Conservation (phyloP, 1,140 invertebrate genomes). For the Armadillidium nasatum region DNA sequence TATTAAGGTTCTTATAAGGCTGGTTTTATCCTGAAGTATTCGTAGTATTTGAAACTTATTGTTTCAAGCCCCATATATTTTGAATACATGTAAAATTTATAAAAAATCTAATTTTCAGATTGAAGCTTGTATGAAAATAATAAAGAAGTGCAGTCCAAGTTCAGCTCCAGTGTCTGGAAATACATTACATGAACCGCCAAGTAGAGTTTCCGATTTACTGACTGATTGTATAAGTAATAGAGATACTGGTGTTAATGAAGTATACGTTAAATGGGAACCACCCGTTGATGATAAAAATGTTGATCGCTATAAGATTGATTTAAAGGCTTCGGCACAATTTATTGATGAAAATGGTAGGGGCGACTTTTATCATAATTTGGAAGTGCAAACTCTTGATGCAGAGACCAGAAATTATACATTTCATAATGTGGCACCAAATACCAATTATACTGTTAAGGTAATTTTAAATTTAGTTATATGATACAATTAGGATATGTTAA, state of each 20-base stretch:
- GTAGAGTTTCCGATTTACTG: neutral
- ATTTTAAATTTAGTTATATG: neutral
- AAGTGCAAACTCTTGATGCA: neutral
- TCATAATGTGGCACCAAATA: neutral
- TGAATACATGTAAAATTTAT: neutral
- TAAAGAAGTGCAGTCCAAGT: neutral
- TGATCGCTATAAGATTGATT: slow-evolving; percentile 1
- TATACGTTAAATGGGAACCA: neutral
- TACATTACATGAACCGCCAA: neutral
- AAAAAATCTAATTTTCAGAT: neutral
- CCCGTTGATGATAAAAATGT: neutral
- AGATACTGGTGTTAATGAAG: neutral
- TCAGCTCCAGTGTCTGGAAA: neutral
- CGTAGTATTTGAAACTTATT: neutral
- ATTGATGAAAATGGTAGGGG: neutral
- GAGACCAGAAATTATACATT: neutral
- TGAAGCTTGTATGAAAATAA: neutral
- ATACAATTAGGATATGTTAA: neutral
- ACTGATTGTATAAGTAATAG: neutral
- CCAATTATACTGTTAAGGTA: slow-evolving; percentile 1
- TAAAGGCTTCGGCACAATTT: neutral
- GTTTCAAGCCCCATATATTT: neutral
- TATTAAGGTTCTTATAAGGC: too few species aligned
- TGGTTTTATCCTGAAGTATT: too few species aligned
- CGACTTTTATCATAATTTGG: neutral